These are phyloP conservation scores for Cephus rjabovi DNA, from an alignment of 2,888 invertebrate genomes.

Conservation along the genomic window DNA sequence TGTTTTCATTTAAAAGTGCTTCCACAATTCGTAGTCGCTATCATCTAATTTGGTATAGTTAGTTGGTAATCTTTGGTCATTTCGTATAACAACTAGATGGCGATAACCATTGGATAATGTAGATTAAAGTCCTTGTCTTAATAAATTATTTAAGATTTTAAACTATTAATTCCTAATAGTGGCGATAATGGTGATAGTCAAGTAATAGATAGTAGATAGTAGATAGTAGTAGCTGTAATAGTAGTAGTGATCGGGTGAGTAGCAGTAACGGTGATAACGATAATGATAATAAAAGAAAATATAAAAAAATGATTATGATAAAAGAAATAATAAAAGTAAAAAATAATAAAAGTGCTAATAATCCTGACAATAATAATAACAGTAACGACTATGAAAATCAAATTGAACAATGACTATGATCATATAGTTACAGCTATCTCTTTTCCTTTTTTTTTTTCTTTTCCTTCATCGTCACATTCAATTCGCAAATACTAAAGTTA, in stretches of 20 bases:
- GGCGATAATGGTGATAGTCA: conserved; percentile 36
- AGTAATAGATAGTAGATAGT: neutral
- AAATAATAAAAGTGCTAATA: no score
- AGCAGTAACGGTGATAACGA: no score
- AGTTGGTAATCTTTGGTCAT: conserved; percentile 57
- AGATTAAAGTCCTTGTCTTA: conserved; percentile 22
- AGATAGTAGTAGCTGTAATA: neutral
- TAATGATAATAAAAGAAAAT: no score
- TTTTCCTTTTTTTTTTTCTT: no score
- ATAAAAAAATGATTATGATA: no score
- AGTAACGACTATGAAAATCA: no score
- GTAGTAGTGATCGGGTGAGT: neutral
- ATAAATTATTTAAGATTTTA: conserved; percentile 5
- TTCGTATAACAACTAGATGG: conserved; percentile 60
- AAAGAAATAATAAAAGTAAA: no score
- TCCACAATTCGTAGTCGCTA: conserved; percentile 15
- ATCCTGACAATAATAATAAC: no score
- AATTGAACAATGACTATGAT: neutral
- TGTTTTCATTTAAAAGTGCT: conserved; percentile 9
- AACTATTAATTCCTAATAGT: conserved; percentile 16
- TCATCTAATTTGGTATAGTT: conserved; percentile 22
- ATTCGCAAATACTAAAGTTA: neutral
- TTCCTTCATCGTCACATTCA: neutral
- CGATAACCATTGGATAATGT: conserved; percentile 25
- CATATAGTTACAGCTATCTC: neutral